Conservation (phyloP, 2,888 invertebrate genomes). For the Eulithis prunata region DNA sequence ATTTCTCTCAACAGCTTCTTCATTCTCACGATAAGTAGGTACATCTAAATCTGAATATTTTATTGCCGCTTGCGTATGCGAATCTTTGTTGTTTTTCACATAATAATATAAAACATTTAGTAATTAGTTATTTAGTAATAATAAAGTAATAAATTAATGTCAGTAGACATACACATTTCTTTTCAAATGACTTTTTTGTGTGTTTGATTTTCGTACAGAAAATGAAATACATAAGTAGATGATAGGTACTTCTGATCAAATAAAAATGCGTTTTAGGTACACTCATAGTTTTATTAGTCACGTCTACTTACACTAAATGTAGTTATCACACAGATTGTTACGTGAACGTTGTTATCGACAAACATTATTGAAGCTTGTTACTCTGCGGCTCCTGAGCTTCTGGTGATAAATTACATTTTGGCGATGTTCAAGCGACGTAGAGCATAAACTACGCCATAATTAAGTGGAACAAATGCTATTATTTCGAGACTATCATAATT, state of each 20-base stretch:
- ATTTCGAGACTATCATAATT: conserved; percentile 2
- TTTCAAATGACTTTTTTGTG: no score
- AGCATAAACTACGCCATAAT: conserved; percentile 28
- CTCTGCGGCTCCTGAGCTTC: conserved; percentile 20
- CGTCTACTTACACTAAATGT: conserved; percentile 11
- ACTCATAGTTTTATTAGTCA: no score
- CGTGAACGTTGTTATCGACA: conserved; percentile 15
- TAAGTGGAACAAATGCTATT: conserved; percentile 18
- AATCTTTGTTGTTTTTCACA: conserved; percentile 27
- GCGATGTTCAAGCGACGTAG: conserved; percentile 22
- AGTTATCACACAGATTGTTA: conserved; percentile 9
- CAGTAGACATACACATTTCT: neutral
- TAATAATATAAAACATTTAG: no score
- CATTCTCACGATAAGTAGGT: conserved; percentile 30
- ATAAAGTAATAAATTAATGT: conserved; percentile 7
- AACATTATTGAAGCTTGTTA: conserved; percentile 21
- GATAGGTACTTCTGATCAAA: no score
- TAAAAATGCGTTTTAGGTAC: no score
- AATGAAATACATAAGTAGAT: no score
- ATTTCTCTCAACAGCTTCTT: neutral
- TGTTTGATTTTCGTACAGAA: no score
- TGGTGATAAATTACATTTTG: conserved; percentile 29
- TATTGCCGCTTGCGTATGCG: conserved; percentile 24
- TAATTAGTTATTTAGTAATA: neutral
- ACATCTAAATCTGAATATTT: conserved; percentile 30